These are phyloP conservation scores for Oxygymnocypris stewartii DNA, from an alignment of 2,113 vertebrate species.

Conservation along the genomic window DNA sequence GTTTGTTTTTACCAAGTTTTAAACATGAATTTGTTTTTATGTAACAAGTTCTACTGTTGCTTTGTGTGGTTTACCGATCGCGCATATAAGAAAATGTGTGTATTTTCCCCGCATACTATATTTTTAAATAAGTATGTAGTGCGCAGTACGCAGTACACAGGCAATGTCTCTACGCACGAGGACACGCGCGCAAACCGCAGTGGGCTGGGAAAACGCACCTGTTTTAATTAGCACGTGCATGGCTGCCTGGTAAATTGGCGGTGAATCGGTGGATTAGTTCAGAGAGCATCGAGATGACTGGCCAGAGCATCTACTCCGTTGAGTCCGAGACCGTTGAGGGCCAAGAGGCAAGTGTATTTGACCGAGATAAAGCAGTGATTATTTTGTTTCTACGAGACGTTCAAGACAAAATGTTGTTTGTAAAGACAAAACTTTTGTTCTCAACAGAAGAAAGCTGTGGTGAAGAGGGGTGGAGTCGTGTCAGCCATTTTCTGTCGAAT, in stretches of 20 bases:
- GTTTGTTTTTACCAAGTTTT: neutral
- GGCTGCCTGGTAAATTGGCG: slow-evolving; percentile 38
- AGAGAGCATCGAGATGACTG: slow-evolving; percentile 58
- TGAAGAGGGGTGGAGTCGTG: slow-evolving; percentile 59
- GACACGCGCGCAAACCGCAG: neutral
- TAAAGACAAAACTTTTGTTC: neutral
- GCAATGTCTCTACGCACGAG: neutral
- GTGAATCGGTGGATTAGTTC: slow-evolving; percentile 50
- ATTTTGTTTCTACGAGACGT: neutral
- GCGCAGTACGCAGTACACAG: neutral
- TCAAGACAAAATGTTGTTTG: neutral
- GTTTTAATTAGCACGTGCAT: slow-evolving; percentile 59
- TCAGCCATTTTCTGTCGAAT: slow-evolving; percentile 62
- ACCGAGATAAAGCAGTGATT: neutral
- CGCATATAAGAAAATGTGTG: neutral
- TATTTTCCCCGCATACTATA: neutral
- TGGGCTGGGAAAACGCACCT: slow-evolving; percentile 15
- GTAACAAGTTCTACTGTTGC: neutral
- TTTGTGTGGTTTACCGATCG: neutral
- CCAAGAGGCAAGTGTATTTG: slow-evolving; percentile 39
- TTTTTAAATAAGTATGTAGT: neutral
- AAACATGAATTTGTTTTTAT: neutral
- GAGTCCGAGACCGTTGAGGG: slow-evolving; percentile 42
- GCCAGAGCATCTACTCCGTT: slow-evolving; percentile 32
- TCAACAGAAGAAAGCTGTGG: slow-evolving; percentile 58